These are phyloP conservation scores for Corbicula japonica DNA, from an alignment of 2,888 invertebrate genomes.

Conservation along the genomic window DNA sequence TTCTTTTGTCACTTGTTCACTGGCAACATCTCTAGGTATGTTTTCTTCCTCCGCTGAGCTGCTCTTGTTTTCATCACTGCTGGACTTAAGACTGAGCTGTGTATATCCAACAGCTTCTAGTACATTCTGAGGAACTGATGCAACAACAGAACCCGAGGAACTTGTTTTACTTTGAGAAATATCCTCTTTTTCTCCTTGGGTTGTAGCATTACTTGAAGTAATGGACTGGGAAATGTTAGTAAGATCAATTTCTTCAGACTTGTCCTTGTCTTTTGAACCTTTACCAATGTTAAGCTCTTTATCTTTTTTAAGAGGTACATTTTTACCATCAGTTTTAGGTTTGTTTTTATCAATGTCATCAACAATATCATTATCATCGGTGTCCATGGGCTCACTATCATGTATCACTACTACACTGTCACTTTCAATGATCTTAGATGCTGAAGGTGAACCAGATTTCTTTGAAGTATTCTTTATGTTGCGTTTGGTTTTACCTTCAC, in stretches of 20 bases:
- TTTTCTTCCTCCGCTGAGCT: not conserved
- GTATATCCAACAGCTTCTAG: slow-evolving; percentile 45
- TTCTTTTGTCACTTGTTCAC: not conserved
- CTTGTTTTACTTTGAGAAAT: not conserved
- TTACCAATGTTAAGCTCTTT: no score
- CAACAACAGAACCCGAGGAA: not conserved
- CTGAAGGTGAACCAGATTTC: no score
- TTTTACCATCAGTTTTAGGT: not conserved
- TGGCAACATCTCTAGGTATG: not conserved
- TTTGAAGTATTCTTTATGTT: not conserved
- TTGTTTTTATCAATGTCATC: not conserved
- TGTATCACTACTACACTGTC: slow-evolving; percentile 39
- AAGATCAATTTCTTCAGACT: slow-evolving; percentile 8
- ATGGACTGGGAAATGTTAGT: slow-evolving; percentile 23
- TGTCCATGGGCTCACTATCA: slow-evolving; percentile 42
- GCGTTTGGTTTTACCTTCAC: not conserved
- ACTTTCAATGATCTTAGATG: not conserved
- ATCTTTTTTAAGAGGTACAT: no score
- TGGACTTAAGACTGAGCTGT: slow-evolving; percentile 23
- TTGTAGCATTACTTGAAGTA: not conserved
- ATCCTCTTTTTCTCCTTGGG: not conserved
- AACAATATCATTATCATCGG: slow-evolving; percentile 7
- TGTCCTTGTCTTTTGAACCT: no score
- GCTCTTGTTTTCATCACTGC: not conserved
- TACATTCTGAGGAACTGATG: slow-evolving; percentile 62